These are phyloP conservation scores for Thaumetopoea pityocampa DNA, from an alignment of 1,140 invertebrate genomes.

Conservation along the genomic window DNA sequence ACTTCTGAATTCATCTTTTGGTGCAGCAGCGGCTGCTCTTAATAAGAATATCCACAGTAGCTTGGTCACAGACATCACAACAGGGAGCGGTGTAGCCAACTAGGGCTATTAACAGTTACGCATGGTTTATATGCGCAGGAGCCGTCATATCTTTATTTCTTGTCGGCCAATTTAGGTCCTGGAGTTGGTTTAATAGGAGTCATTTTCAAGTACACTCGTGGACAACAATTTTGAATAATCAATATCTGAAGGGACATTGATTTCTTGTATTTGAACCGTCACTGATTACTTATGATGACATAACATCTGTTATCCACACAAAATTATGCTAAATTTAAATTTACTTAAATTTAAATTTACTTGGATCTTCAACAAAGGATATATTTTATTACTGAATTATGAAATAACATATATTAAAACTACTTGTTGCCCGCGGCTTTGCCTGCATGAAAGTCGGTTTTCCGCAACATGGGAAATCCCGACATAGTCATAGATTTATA, in stretches of 20 bases:
- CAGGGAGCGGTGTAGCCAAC: slow-evolving; percentile 25
- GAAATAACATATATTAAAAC: too few relatives aligned
- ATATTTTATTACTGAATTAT: too few relatives aligned
- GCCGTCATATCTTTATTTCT: slow-evolving; percentile 41
- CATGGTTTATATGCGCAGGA: slow-evolving; percentile 46
- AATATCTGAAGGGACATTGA: too few relatives aligned
- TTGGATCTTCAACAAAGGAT: too few relatives aligned
- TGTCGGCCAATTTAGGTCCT: slow-evolving; percentile 58
- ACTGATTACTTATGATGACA: too few relatives aligned
- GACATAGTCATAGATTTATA: too few relatives aligned
- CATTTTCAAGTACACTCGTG: slow-evolving; percentile 49
- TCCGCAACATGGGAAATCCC: too few relatives aligned
- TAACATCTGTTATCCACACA: too few relatives aligned
- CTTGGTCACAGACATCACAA: slow-evolving; percentile 30
- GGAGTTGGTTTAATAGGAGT: slow-evolving; percentile 49
- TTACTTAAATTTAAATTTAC: too few relatives aligned
- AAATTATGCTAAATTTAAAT: too few relatives aligned
- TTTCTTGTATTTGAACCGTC: slow-evolving; percentile 3
- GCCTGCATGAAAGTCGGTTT: too few relatives aligned
- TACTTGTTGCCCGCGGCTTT: too few relatives aligned
- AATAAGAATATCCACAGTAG: slow-evolving; percentile 40
- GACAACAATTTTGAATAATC: slow-evolving; percentile 13
- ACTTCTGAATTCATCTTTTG: slow-evolving; percentile 38
- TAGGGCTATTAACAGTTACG: slow-evolving; percentile 45
- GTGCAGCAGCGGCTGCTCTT: slow-evolving; percentile 27